Conservation (phyloP, 1,140 invertebrate genomes). For the Ridgeia piscesae region DNA sequence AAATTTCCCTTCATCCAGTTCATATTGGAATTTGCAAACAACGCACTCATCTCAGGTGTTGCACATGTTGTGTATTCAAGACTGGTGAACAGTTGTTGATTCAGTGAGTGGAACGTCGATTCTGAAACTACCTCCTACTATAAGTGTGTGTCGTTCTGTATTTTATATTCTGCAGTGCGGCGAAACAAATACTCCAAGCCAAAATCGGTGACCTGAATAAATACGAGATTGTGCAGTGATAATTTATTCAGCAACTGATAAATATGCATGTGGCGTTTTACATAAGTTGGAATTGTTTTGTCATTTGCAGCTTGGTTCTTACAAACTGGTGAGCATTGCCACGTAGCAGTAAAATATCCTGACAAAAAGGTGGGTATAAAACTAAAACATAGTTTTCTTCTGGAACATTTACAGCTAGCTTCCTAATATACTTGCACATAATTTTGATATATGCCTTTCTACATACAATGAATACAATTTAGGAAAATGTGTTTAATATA, state of each 20-base stretch:
- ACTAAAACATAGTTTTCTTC: too few species aligned
- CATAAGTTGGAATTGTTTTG: background rate
- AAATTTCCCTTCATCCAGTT: conserved; percentile 42
- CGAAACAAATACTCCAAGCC: background rate
- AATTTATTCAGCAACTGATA: background rate
- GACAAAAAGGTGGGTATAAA: too few species aligned
- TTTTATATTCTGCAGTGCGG: background rate
- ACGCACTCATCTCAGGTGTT: conserved; percentile 43
- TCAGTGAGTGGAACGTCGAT: background rate
- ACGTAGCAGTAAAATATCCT: too few species aligned
- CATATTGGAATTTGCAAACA: conserved; percentile 47
- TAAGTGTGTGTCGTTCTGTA: background rate
- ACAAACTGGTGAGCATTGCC: background rate
- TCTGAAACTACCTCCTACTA: background rate
- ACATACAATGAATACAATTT: too few species aligned
- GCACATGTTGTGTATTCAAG: conserved; percentile 47
- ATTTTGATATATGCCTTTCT: too few species aligned
- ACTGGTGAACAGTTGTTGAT: conserved; percentile 21
- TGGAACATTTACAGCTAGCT: too few species aligned
- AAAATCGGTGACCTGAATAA: background rate
- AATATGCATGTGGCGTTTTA: background rate
- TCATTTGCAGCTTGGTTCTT: background rate
- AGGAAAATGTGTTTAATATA: too few species aligned
- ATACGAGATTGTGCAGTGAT: background rate
- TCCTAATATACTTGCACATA: too few species aligned